Evolutionary conservation across 1,140 invertebrate genomes (phyloP).

Genomic region (Caerostris extrusa): DNA sequence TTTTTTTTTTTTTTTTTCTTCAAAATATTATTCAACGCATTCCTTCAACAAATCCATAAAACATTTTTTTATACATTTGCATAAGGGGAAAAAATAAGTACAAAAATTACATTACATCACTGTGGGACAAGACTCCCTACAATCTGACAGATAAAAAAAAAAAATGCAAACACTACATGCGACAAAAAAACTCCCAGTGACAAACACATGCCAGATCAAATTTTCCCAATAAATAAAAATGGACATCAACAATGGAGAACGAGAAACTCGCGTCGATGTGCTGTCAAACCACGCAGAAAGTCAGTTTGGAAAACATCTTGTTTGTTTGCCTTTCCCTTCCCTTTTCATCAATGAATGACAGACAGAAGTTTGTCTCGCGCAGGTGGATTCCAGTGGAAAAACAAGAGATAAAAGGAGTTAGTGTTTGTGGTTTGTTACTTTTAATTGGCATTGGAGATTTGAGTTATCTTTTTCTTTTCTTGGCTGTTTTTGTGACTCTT

Average conservation of each 20-base stretch:
- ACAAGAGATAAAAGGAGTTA: neutral
- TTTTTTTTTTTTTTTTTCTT: no score
- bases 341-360: conserved; percentile 15
- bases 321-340: neutral
- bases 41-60: no score
- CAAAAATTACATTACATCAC: no score
- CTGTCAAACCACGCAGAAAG: neutral
- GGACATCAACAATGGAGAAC: neutral
- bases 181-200: no score
- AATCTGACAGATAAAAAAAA: no score
- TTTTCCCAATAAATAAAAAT: no score
- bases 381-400: neutral
- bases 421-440: conserved; percentile 24
- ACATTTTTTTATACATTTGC: no score
- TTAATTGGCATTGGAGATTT: conserved; percentile 55
- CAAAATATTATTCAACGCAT: no score
- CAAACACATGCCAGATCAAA: no score
- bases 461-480: neutral
- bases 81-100: no score
- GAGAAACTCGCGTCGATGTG: neutral
- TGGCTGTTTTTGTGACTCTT: neutral
- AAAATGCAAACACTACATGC: no score
- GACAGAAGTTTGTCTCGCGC: neutral
- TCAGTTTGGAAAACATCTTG: neutral
- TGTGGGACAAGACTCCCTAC: no score